These are phyloP conservation scores for Dreissena rostriformis DNA, from an alignment of 1,140 invertebrate genomes.

Conservation along the genomic window DNA sequence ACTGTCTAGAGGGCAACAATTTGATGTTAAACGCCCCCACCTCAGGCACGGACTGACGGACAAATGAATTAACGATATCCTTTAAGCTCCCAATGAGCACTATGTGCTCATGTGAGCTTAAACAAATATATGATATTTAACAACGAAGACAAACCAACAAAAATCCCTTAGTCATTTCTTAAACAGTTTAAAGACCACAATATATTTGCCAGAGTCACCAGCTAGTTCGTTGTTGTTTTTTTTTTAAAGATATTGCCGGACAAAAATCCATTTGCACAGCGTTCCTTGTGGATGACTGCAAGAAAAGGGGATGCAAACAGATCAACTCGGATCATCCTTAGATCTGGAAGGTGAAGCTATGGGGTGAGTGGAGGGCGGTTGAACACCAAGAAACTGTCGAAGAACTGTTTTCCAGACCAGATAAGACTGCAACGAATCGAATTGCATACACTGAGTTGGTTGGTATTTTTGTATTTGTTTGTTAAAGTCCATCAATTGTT, in stretches of 20 bases:
- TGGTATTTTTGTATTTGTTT: not conserved
- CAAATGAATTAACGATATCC: too few relatives aligned
- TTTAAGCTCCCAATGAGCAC: too few relatives aligned
- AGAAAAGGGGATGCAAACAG: too few relatives aligned
- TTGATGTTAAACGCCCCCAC: too few relatives aligned
- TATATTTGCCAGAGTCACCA: not conserved
- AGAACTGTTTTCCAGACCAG: not conserved
- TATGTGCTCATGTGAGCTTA: too few relatives aligned
- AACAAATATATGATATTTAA: too few relatives aligned
- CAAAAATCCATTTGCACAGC: not conserved
- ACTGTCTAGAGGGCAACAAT: too few relatives aligned
- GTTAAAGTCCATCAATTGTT: not conserved
- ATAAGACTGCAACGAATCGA: not conserved
- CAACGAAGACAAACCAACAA: too few relatives aligned
- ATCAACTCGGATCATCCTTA: not conserved
- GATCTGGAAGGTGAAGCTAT: not conserved
- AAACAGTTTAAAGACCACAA: not conserved
- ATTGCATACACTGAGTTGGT: not conserved
- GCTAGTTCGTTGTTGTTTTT: not conserved
- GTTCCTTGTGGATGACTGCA: not conserved
- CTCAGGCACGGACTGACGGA: too few relatives aligned
- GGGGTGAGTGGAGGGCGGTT: not conserved
- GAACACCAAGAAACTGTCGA: not conserved
- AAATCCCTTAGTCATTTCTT: not conserved
- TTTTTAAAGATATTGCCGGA: not conserved